These are phyloP conservation scores for Erythrocebus patas DNA, from an alignment of 2,113 vertebrate species.

Conservation along the genomic window DNA sequence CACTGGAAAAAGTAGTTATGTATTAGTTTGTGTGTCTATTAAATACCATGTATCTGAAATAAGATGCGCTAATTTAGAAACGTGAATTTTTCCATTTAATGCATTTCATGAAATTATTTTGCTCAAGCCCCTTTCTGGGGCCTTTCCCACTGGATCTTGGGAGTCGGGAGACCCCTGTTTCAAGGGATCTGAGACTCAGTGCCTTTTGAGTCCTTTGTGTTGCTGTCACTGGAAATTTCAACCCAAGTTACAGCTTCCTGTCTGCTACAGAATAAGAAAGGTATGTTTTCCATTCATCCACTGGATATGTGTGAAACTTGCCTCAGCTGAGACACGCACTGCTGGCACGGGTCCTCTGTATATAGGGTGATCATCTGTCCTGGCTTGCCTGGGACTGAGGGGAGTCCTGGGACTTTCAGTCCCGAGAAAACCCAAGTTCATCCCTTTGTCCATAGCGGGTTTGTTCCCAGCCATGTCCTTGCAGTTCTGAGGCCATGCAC, in stretches of 20 bases:
- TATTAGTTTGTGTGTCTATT: neutral
- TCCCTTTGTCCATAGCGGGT: neutral
- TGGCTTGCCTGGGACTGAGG: neutral
- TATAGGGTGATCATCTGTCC: neutral
- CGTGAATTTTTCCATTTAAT: neutral
- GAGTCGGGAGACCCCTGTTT: neutral
- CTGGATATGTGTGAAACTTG: accelerated
- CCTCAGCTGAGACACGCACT: accelerated
- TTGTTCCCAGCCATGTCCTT: neutral
- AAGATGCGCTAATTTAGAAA: neutral
- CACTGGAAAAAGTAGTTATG: neutral
- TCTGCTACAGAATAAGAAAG: neutral
- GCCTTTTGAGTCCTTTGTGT: neutral
- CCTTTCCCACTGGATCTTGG: too few relatives aligned
- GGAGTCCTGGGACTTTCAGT: neutral
- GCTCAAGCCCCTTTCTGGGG: neutral
- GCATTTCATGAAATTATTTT: neutral
- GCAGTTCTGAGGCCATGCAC: neutral
- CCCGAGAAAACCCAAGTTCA: neutral
- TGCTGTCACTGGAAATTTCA: neutral
- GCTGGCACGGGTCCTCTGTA: neutral
- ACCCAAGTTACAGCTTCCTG: neutral
- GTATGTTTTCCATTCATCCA: neutral
- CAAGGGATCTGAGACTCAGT: neutral
- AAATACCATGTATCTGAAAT: neutral